Conservation (phyloP, 2,888 invertebrate species). For the Caenorhabditis sinica region DNA sequence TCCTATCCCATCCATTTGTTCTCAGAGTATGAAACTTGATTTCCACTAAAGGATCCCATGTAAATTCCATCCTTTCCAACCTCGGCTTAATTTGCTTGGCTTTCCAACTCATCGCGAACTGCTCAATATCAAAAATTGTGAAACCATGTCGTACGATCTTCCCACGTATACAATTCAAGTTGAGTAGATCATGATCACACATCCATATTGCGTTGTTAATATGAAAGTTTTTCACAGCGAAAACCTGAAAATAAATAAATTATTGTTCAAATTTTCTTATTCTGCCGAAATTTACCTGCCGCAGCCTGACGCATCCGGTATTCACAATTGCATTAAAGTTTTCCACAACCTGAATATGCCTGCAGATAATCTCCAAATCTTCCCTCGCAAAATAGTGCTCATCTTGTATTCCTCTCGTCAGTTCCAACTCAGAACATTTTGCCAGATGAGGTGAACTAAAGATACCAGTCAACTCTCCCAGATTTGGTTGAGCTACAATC, state of each 20-base stretch:
- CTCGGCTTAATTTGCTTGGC: neutral
- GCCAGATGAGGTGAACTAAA: neutral
- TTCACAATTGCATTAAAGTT: neutral
- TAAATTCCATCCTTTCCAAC: conserved; percentile 21
- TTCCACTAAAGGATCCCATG: neutral
- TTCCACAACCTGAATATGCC: neutral
- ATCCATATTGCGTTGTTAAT: neutral
- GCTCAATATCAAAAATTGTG: neutral
- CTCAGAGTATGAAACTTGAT: neutral
- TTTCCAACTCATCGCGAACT: neutral
- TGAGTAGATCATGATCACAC: neutral
- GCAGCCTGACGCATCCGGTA: neutral
- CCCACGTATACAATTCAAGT: neutral
- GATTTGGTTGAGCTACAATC: neutral
- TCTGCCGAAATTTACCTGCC: neutral
- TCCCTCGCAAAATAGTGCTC: neutral
- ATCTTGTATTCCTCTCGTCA: neutral
- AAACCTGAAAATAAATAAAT: neutral
- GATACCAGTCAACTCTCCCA: neutral
- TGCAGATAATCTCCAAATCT: neutral
- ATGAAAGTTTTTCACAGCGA: neutral
- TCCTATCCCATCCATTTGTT: conserved; percentile 12
- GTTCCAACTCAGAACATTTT: conserved; percentile 1
- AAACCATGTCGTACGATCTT: neutral
- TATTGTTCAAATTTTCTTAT: neutral